Percentiles rank a stretch among this genome's conserved stretches.
Conservation (phyloP, 1,140 invertebrate genomes). For the Oedothorax gibbosus region DNA sequence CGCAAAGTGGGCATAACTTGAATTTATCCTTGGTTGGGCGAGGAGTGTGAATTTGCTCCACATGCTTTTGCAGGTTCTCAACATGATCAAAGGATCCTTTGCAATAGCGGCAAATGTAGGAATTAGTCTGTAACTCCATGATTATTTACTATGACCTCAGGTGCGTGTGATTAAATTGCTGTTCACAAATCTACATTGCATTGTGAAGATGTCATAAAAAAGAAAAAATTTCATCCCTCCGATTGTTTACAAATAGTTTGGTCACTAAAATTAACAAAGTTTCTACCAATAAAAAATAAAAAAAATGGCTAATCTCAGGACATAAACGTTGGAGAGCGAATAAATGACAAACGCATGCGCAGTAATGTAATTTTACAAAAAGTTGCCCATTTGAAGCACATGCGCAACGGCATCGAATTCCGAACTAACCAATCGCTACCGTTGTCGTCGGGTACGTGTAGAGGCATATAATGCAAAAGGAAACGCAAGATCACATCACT, state of each 20-base stretch:
- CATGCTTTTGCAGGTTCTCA: slow-evolving; percentile 27
- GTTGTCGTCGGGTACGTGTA: too few relatives aligned
- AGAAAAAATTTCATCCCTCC: not conserved
- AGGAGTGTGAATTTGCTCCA: slow-evolving; percentile 28
- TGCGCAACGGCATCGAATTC: too few relatives aligned
- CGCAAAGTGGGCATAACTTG: slow-evolving; percentile 19
- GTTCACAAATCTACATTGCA: too few relatives aligned
- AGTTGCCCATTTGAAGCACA: too few relatives aligned
- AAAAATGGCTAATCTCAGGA: not conserved
- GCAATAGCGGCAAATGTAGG: slow-evolving; percentile 21
- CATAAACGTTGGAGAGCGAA: too few relatives aligned
- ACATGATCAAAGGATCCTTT: slow-evolving; percentile 19
- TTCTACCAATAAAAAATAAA: not conserved
- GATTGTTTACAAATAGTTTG: not conserved
- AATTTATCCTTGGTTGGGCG: not conserved
- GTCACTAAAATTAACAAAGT: not conserved
- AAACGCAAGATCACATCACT: too few relatives aligned
- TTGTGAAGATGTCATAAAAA: too few relatives aligned
- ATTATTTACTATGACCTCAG: not conserved
- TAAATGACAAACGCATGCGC: too few relatives aligned
- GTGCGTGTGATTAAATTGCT: too few relatives aligned
- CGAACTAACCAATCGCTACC: too few relatives aligned
- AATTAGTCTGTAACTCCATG: not conserved
- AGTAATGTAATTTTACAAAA: too few relatives aligned
- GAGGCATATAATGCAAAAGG: too few relatives aligned